Conservation (phyloP, 2,797 vertebrate genomes). For the Toxotes lorentzi region DNA sequence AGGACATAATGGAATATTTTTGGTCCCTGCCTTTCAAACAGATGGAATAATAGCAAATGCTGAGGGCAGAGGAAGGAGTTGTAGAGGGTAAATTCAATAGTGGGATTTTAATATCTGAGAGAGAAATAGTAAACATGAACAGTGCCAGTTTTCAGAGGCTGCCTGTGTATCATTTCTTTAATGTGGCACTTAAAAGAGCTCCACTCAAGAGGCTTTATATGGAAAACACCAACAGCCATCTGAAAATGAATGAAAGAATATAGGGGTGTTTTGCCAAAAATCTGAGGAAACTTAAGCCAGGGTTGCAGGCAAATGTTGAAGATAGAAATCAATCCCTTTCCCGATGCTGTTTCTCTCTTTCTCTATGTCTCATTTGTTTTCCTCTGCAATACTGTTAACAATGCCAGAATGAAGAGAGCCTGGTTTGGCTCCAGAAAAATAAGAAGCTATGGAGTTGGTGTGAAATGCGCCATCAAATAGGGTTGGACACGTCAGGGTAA, state of each 20-base stretch:
- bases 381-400: neutral
- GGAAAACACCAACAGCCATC: constrained; percentile 39
- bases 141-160: constrained; percentile 44
- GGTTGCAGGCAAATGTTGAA: constrained; percentile 28
- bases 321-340: constrained; percentile 25
- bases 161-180: constrained; percentile 53
- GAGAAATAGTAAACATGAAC: constrained; percentile 55
- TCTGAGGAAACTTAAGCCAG: constrained; percentile 13
- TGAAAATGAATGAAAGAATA: constrained; percentile 30
- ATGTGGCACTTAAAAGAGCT: constrained; percentile 58
- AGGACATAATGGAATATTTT: constrained; percentile 65
- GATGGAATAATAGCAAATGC: constrained; percentile 58
- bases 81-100: constrained; percentile 53
- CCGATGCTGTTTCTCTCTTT: neutral
- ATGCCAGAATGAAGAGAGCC: neutral
- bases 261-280: constrained; percentile 10
- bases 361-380: neutral
- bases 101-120: constrained; percentile 68
- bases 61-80: constrained; percentile 27
- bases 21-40: constrained; percentile 43
- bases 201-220: constrained; percentile 52
- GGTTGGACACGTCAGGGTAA: constrained; percentile 24
- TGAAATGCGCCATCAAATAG: constrained; percentile 32
- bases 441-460: neutral
- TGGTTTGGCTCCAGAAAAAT: neutral